These are phyloP conservation scores for Cynoglossus semilaevis DNA, from an alignment of 2,113 vertebrate species.

Conservation along the genomic window DNA sequence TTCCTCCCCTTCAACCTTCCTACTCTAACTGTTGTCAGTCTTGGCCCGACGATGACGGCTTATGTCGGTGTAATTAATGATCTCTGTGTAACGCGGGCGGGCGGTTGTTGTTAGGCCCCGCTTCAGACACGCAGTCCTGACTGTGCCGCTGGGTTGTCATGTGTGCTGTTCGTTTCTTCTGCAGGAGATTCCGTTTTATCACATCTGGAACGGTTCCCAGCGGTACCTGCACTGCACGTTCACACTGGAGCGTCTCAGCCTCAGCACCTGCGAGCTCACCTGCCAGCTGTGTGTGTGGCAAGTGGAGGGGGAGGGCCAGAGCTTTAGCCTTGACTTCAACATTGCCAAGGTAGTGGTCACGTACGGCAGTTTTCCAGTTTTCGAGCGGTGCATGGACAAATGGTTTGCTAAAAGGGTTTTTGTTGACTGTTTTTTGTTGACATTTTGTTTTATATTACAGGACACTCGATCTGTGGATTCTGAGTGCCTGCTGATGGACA, in stretches of 20 bases:
- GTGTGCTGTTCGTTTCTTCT: constrained; percentile 17
- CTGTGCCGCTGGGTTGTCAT: constrained; percentile 24
- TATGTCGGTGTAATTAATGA: constrained; percentile 50
- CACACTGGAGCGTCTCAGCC: constrained; percentile 92
- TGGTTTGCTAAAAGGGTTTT: neutral
- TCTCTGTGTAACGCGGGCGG: constrained; percentile 21
- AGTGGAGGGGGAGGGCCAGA: constrained; percentile 97
- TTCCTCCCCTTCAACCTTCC: constrained; percentile 14
- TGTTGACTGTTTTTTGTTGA: neutral
- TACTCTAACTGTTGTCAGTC: constrained; percentile 32
- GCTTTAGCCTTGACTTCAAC: constrained; percentile 92
- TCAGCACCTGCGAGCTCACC: constrained; percentile 92
- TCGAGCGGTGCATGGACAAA: too few species aligned
- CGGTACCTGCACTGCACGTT: constrained; percentile 95
- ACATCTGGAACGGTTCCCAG: constrained; percentile 96
- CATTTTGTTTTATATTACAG: too few species aligned
- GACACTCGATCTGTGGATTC: constrained; percentile 82
- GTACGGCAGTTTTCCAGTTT: neutral
- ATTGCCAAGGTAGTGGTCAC: constrained; percentile 86
- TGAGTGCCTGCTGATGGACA: constrained; percentile 86
- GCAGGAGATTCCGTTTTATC: constrained; percentile 97
- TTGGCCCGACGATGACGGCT: constrained; percentile 21
- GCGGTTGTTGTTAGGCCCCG: constrained; percentile 30
- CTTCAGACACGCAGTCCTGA: constrained; percentile 39
- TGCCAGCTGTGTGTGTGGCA: constrained; percentile 99